Evolutionary conservation across 2,888 invertebrate species (phyloP).

Genomic region (Gastrophysa polygoni): DNA sequence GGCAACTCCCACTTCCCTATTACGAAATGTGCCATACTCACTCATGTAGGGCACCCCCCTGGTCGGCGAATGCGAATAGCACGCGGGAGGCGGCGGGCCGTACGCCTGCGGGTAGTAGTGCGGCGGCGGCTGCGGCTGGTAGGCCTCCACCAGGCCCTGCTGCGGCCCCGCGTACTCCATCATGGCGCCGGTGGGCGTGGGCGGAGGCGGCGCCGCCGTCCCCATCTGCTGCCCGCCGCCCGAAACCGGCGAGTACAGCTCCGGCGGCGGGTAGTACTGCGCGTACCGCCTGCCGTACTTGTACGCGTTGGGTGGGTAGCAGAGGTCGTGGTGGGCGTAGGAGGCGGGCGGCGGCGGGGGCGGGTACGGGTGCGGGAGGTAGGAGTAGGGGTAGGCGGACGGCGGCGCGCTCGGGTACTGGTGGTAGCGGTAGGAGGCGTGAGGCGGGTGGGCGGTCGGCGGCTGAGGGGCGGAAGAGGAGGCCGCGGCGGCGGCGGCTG

Average conservation of each 20-base stretch:
- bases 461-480: constrained; percentile 58
- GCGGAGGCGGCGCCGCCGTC: constrained; percentile 53
- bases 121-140: constrained; percentile 50
- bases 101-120: constrained; percentile 63
- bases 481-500: constrained; percentile 56
- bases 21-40: no score
- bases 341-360: constrained; percentile 58
- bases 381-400: constrained; percentile 58
- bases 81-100: constrained; percentile 59
- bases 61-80: constrained; percentile 66
- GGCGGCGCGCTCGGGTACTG: constrained; percentile 55
- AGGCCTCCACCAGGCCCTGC: constrained; percentile 22
- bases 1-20: no score
- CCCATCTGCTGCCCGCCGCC: constrained; percentile 47
- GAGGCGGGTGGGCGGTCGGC: not conserved
- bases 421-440: constrained; percentile 53
- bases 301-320: constrained; percentile 58
- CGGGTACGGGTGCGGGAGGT: constrained; percentile 59
- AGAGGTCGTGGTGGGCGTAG: constrained; percentile 59
- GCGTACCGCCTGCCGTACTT: constrained; percentile 50
- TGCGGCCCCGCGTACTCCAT: constrained; percentile 48
- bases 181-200: constrained; percentile 58
- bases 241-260: no score
- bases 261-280: constrained; percentile 61
- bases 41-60: constrained; percentile 69